Evolutionary conservation across 2,797 vertebrate genomes (phyloP).

Genomic region (Darevskia nairensis): DNA sequence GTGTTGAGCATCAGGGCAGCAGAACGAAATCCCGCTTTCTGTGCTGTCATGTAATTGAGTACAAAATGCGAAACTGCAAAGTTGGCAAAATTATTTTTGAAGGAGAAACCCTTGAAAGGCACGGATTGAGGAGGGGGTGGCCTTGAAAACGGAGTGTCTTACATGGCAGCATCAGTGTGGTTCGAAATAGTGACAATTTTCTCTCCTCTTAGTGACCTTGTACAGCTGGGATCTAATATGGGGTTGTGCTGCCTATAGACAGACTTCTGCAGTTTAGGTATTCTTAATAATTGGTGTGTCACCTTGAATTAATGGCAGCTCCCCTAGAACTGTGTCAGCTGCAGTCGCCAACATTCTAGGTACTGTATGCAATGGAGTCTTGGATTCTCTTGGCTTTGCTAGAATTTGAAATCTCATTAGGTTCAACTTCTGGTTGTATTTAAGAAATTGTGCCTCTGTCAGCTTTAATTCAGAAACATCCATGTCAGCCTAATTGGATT

Average conservation of each 20-base stretch:
- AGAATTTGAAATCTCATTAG: conserved; percentile 45
- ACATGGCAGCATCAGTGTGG: too few species aligned
- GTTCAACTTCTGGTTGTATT: conserved; percentile 42
- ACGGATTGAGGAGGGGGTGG: too few species aligned
- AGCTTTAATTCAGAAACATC: conserved; percentile 67
- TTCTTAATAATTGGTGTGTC: conserved; percentile 62
- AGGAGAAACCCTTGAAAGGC: too few species aligned
- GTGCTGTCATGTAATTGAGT: too few species aligned
- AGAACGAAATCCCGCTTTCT: too few species aligned
- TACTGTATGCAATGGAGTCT: background rate
- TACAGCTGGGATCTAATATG: background rate
- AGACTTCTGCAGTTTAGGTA: conserved; percentile 38
- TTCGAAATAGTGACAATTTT: background rate
- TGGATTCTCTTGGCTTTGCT: background rate
- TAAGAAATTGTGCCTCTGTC: conserved; percentile 54
- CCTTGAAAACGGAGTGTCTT: too few species aligned
- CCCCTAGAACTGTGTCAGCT: too few species aligned
- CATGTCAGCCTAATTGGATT: conserved; percentile 68
- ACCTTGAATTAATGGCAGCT: conserved; percentile 44
- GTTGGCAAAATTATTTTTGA: too few species aligned
- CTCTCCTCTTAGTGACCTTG: background rate
- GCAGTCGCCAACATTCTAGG: background rate
- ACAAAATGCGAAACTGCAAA: too few species aligned
- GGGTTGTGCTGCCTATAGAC: background rate
- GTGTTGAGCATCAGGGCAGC: too few species aligned